Conservation (phyloP, 2,113 vertebrate genomes). For the Capricornis sumatraensis region DNA sequence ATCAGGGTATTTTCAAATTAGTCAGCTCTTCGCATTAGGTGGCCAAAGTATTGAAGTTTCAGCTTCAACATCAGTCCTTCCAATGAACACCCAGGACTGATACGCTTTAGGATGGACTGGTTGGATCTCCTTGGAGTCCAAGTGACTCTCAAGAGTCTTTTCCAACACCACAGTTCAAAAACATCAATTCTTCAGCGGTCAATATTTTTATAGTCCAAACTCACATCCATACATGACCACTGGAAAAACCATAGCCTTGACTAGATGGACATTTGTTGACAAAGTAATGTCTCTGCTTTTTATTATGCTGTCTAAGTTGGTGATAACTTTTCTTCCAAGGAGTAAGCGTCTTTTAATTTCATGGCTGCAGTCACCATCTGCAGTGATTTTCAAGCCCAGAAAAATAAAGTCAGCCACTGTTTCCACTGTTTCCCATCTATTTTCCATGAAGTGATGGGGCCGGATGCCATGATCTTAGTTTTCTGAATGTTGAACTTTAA, state of each 20-base stretch:
- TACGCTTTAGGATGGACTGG: neutral
- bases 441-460: neutral
- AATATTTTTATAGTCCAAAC: neutral
- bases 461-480: neutral
- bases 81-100: neutral
- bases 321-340: neutral
- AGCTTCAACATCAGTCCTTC: neutral
- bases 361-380: neutral
- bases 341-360: neutral
- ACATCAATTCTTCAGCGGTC: neutral
- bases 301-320: neutral
- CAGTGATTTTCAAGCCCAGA: neutral
- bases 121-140: neutral
- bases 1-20: neutral
- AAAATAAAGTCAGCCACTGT: neutral
- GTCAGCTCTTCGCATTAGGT: fast-evolving
- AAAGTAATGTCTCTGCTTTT: neutral
- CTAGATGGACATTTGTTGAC: neutral
- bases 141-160: neutral
- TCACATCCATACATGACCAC: neutral
- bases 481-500: neutral
- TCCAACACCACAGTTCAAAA: neutral
- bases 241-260: neutral
- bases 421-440: neutral
- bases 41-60: neutral